Evolutionary conservation across 92 coral and sea anemone genomes (phyloP).

Genomic region (Umimayanthus chanpuru): DNA sequence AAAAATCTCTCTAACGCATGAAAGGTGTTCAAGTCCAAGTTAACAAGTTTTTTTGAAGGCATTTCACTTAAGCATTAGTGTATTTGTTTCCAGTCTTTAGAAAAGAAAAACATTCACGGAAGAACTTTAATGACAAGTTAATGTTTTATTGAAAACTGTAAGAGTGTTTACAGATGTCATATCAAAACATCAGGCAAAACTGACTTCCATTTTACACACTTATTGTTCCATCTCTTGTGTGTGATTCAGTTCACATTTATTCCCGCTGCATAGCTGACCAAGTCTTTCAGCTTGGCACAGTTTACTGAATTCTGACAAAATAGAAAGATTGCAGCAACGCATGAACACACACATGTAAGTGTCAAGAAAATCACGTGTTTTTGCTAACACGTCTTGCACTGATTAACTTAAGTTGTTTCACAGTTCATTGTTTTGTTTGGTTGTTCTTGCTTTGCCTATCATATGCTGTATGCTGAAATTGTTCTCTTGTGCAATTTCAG

Average conservation of each 20-base stretch:
- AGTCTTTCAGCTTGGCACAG: neutral
- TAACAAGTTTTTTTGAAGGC: neutral
- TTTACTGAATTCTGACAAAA: neutral
- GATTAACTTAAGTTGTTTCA: neutral
- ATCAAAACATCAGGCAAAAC: conserved; percentile 9
- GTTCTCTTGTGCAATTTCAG: neutral
- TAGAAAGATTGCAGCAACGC: neutral
- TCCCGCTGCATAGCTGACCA: neutral
- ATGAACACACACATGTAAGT: neutral
- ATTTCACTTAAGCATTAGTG: neutral
- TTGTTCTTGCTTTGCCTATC: neutral
- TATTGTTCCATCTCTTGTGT: neutral
- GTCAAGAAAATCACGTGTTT: neutral
- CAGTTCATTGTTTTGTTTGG: neutral
- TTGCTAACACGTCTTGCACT: neutral
- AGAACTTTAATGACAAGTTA: neutral
- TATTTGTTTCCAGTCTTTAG: neutral
- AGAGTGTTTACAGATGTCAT: conserved; percentile 6
- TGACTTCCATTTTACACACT: neutral
- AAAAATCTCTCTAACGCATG: neutral
- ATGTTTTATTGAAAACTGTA: conserved; percentile 9
- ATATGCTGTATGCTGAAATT: neutral
- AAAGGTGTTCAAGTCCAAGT: neutral
- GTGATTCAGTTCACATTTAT: neutral
- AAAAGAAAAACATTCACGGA: neutral